Percentiles rank a stretch among this genome's conserved stretches.
Evolutionary conservation across 2,888 invertebrate species (phyloP).

Genomic region (Lottia scabra): DNA sequence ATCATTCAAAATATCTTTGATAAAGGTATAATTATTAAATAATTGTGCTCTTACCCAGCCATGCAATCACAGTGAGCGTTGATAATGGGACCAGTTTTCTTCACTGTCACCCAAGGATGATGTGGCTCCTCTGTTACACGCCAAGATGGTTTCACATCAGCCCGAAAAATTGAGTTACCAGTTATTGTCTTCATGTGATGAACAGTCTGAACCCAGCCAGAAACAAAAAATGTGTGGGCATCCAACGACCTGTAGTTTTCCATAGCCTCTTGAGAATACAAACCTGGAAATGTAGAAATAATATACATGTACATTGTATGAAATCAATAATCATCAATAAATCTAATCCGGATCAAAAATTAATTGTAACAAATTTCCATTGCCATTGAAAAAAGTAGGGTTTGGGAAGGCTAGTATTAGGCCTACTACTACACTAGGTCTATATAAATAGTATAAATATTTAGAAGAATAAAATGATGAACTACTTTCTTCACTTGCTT

Average conservation of each 20-base stretch:
- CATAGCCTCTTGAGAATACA: constrained; percentile 12
- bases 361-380: no score
- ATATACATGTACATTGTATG: background rate
- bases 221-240: background rate
- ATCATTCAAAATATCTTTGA: no score
- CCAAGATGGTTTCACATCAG: constrained; percentile 11
- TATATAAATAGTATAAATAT: no score
- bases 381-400: no score
- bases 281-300: constrained; percentile 2
- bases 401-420: no score
- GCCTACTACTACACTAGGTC: no score
- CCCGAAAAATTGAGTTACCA: background rate
- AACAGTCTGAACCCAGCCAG: constrained; percentile 12
- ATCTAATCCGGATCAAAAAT: no score
- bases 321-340: background rate
- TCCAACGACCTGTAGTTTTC: constrained; percentile 10
- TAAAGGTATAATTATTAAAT: background rate
- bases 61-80: no score
- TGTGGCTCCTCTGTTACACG: constrained; percentile 10
- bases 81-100: background rate
- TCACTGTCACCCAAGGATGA: constrained; percentile 6
- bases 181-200: constrained; percentile 1
- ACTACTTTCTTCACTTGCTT: no score
- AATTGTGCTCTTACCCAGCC: background rate
- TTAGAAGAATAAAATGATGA: no score